Base-by-base conservation (phyloP, 2,113 vertebrate species). In the Dasypus novemcinctus region DNA sequence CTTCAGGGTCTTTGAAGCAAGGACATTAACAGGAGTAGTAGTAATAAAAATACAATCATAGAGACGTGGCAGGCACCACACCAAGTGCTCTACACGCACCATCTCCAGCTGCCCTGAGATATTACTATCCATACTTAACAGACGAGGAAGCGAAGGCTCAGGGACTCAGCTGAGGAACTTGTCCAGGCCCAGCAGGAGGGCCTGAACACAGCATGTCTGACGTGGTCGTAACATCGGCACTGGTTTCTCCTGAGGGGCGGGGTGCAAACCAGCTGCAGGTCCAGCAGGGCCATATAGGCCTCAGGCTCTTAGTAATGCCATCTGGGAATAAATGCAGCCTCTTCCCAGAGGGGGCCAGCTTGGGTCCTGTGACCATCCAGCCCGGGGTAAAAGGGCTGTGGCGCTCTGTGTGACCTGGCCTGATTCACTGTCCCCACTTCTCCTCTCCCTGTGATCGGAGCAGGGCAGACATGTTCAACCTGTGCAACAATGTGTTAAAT, bases 271-370 rank as follows among this genome's bases (percentile, higher is more conserved):
- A 3, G 46, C 12, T 46, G 57, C 18, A 52, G 20, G 15, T 29
- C 79, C 13, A 17, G 0, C 5, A 46, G 71, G 38, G 27, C 52
- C 71, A 57, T 46, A 33, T 4, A 4, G 89, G 31, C 54, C 78
- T 84, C 78, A 38, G 46, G 59, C 18, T 94, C 59, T 94, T 43
- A 2, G 31, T 49, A 20, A n/a, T 84, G 95, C 68, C 41, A 68
- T 61, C 57, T 89, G 52, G 66, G 38, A 94, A 46, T 52, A 95
- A 92, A 91, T 64, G 8, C 18, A 69, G 78, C 90, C 43, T 93
- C 69, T 91, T 93, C 95, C 83, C 61, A 57, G 14, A 49, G 43
- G 17, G 7, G 25, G 36, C 27, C 36, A 41, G 38, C 46, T 36
- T 13, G 43, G 59, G 33, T 41, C 9, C 3, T 21, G 2, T 80